These are phyloP conservation scores for Alviniconcha strummeri DNA, from an alignment of 2,888 invertebrate genomes.

Conservation along the genomic window DNA sequence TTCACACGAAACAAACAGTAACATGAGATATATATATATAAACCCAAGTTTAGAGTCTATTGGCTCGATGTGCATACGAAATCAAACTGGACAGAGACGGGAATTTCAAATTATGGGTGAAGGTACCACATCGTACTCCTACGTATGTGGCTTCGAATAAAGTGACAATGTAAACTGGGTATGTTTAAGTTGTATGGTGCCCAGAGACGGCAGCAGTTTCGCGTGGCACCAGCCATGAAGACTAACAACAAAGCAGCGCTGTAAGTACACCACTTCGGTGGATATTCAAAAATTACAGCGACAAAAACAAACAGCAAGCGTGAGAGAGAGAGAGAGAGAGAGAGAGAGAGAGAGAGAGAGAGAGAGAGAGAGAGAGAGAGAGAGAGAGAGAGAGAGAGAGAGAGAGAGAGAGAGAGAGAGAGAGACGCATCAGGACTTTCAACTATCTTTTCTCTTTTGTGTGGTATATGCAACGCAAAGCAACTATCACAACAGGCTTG, in stretches of 20 bases:
- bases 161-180: too few species aligned
- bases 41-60: too few species aligned
- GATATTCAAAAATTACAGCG: background rate
- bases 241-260: too few species aligned
- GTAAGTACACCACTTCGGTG: background rate
- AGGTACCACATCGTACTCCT: background rate
- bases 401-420: conserved; percentile 24
- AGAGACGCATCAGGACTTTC: background rate
- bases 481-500: too few species aligned
- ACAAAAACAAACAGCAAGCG: background rate
- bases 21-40: background rate
- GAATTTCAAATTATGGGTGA: background rate
- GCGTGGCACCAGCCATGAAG: too few species aligned
- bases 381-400: background rate
- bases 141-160: too few species aligned
- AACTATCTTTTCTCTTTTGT: too few species aligned
- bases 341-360: background rate
- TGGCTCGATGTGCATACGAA: background rate
- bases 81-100: background rate
- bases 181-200: too few species aligned
- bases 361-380: conserved; percentile 19
- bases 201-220: too few species aligned
- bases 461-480: too few species aligned
- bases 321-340: background rate
- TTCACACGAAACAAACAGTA: background rate